Conservation (phyloP, 2,888 invertebrate genomes). For the Himalopsyche anomala region DNA sequence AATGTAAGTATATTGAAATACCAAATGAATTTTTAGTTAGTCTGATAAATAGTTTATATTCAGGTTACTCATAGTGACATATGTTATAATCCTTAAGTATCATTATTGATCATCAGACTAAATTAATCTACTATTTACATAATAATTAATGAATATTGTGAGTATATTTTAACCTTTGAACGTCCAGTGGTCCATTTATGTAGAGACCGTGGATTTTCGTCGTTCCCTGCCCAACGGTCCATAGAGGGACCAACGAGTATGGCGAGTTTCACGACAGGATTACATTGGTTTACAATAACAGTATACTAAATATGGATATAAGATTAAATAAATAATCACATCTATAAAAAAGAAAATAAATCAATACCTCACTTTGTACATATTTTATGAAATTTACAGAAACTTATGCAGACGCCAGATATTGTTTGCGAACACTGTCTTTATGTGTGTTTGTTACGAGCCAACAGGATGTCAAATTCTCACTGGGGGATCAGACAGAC, state of each 20-base stretch:
- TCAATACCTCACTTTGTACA: neutral
- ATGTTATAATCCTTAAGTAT: neutral
- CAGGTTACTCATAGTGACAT: neutral
- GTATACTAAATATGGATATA: too few relatives aligned
- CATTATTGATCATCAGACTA: neutral
- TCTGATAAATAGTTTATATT: neutral
- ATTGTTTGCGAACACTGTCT: constrained; percentile 90
- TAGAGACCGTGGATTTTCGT: too few relatives aligned
- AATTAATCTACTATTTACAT: neutral
- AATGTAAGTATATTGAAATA: constrained; percentile 74
- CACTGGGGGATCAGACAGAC: constrained; percentile 90
- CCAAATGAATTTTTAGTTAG: neutral
- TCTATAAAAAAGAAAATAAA: too few relatives aligned
- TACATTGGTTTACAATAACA: too few relatives aligned
- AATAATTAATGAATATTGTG: neutral
- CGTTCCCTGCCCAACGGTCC: too few relatives aligned
- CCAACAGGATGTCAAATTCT: constrained; percentile 86
- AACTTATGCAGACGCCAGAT: constrained; percentile 86
- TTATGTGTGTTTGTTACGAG: constrained; percentile 86
- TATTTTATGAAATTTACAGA: constrained; percentile 71
- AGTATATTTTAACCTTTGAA: neutral
- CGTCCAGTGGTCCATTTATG: too few relatives aligned
- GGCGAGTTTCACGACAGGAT: too few relatives aligned
- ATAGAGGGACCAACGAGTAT: neutral
- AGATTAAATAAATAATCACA: too few relatives aligned